Evolutionary conservation across 2,797 vertebrate species (phyloP).

Genomic region (Sebastes itinus): DNA sequence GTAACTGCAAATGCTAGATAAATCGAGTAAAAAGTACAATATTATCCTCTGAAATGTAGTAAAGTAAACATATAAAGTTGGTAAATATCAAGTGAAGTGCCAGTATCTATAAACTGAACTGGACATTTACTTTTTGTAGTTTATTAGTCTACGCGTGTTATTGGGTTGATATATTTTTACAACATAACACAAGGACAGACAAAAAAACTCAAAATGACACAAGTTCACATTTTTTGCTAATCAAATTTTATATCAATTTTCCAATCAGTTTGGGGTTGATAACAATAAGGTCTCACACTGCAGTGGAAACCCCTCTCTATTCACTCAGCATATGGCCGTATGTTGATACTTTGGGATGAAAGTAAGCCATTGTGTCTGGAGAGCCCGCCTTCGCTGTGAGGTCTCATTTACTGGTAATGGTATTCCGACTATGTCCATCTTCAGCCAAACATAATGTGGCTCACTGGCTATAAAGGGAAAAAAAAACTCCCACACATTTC

Average conservation of each 20-base stretch:
- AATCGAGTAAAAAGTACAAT: too few species aligned
- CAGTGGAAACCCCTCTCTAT: slow-evolving; percentile 12
- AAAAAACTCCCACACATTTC: slow-evolving; percentile 37
- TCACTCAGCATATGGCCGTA: slow-evolving; percentile 30
- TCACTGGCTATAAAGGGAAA: slow-evolving; percentile 24
- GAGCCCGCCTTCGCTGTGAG: slow-evolving; percentile 32
- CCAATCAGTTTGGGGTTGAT: not conserved
- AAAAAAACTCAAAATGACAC: not conserved
- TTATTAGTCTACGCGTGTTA: not conserved
- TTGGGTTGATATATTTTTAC: not conserved
- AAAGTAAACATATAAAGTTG: not conserved
- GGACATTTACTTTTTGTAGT: not conserved
- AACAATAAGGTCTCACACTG: slow-evolving; percentile 12
- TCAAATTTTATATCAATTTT: not conserved
- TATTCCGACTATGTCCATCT: slow-evolving; percentile 52
- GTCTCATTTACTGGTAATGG: slow-evolving; percentile 63
- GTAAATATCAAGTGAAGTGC: not conserved
- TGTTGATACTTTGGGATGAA: slow-evolving; percentile 51
- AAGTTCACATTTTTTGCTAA: slow-evolving; percentile 1
- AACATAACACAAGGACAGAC: not conserved
- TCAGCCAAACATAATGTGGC: slow-evolving; percentile 44
- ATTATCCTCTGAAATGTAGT: too few species aligned
- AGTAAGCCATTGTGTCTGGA: slow-evolving; percentile 63
- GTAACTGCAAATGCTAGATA: too few species aligned
- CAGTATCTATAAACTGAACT: not conserved